Evolutionary conservation across 2,797 vertebrate genomes (phyloP), one percentile per base, ranked within the genome.

Genomic region (Ciconia nigra): DNA sequence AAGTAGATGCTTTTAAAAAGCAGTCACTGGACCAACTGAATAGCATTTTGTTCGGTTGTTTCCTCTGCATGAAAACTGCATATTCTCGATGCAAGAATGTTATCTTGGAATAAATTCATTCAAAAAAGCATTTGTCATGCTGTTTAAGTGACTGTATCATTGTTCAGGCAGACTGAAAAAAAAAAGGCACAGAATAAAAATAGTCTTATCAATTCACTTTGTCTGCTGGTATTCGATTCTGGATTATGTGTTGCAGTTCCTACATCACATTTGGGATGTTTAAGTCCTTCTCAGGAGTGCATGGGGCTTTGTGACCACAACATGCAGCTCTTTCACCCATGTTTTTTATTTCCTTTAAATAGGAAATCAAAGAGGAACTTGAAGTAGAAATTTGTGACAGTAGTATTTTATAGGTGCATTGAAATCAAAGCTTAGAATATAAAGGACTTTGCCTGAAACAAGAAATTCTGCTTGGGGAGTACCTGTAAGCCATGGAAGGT

Each of bases 321-420:
- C 8, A 62, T 0, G 1, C 15, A 44, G 10, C 10, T 65, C 66
- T 58, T 51, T 62, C 19, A 61, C 12, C 9, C 0, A 0, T 42
- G 19, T 4, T 39, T 74, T 85, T 44, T 15, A 39, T 66, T 92
- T 66, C 51, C 28, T 61, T 66, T 76, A 77, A 76, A 72, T 44
- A 62, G 4, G 21, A 76, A 89, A 84, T 54, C 18, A 37, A 66
- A 72, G 16, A 55, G 39, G 29, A 80, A 37, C 21, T 55, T 35
- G 29, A 83, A 49, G 22, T 24, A 58, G 59, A 77, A 39, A 71
- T 76, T 83, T 52, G 3, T 87, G 63, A 51, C 31, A 47, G 21
- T 29, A 37, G 24, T 39, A 24, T 84, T 69, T 81, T 78, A 67
- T 35, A 63, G 6, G 1, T 51, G 11, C 8, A 77, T 87, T 85